A percentile compares a stretch with the other conserved stretches of the same genome.
Conservation (phyloP, 2,797 vertebrate species). For the Mareca strepera region DNA sequence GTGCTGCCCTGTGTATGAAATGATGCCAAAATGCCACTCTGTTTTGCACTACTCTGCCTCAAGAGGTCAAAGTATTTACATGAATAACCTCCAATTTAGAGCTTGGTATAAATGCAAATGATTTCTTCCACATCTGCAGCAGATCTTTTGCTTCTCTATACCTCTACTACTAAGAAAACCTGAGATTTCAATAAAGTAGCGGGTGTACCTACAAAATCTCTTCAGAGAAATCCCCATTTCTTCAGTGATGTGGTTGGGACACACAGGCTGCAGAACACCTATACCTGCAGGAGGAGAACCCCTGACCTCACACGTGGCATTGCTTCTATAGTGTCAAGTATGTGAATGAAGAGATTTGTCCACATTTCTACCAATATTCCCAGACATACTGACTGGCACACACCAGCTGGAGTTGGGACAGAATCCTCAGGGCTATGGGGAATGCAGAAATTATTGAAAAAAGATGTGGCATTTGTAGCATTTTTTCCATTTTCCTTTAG, state of each 20-base stretch:
- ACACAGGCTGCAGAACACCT: fast-evolving
- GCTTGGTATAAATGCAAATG: not conserved
- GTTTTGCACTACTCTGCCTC: not conserved
- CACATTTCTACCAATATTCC: not conserved
- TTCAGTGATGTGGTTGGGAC: not conserved
- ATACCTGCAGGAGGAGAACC: not conserved
- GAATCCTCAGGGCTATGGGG: not conserved
- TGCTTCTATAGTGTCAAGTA: fast-evolving
- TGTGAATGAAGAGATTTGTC: not conserved
- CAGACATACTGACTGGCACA: not conserved
- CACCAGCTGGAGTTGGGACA: not conserved
- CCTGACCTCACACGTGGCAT: fast-evolving
- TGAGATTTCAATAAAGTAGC: not conserved
- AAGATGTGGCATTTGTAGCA: not conserved
- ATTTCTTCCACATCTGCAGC: not conserved
- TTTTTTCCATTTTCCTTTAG: not conserved
- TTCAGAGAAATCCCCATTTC: not conserved
- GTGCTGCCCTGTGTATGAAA: not conserved
- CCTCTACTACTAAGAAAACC: not conserved
- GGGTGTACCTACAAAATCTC: not conserved
- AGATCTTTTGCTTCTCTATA: not conserved
- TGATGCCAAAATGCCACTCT: not conserved
- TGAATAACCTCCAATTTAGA: not conserved
- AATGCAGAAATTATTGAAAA: not conserved
- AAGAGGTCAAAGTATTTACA: not conserved